Evolutionary conservation across 1,140 invertebrate species (phyloP).

Genomic region (Carposina sasakii): DNA sequence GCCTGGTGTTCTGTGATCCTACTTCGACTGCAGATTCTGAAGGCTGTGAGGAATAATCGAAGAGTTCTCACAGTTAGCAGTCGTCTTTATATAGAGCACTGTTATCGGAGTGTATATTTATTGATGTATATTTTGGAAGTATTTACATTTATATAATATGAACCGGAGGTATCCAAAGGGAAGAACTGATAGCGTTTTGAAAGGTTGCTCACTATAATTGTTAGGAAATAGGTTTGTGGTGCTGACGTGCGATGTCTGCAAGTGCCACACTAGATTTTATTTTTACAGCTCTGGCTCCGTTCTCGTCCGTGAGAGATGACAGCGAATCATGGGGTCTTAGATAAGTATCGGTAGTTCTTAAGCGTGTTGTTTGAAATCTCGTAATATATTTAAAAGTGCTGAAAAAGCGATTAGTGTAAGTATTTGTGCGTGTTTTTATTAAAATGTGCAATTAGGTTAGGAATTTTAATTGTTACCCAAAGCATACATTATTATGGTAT

Average conservation of each 20-base stretch:
- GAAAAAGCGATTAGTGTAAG: constrained; percentile 50
- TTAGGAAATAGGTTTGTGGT: constrained; percentile 58
- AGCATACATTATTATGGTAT: constrained; percentile 39
- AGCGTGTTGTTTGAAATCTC: constrained; percentile 69
- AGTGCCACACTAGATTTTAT: constrained; percentile 66
- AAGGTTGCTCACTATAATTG: constrained; percentile 68
- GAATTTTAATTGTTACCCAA: constrained; percentile 62
- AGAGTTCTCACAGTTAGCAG: constrained; percentile 20
- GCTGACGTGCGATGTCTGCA: constrained; percentile 38
- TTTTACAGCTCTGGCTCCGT: constrained; percentile 39
- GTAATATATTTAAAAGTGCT: constrained; percentile 62
- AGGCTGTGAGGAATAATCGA: constrained; percentile 18
- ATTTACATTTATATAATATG: constrained; percentile 49
- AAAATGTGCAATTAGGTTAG: constrained; percentile 65
- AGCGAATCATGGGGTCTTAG: constrained; percentile 51
- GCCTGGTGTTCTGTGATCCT: constrained; percentile 3
- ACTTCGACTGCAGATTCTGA: constrained; percentile 10
- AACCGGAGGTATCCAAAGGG: constrained; percentile 35
- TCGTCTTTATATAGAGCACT: constrained; percentile 38
- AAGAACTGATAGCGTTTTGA: constrained; percentile 47
- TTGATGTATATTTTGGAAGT: constrained; percentile 68
- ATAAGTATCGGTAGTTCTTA: constrained; percentile 52
- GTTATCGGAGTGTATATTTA: constrained; percentile 46
- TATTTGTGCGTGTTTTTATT: constrained; percentile 63
- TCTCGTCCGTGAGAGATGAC: constrained; percentile 31